These are phyloP conservation scores for Pelusios castaneus DNA, from an alignment of 2,113 vertebrate species.

Conservation along the genomic window DNA sequence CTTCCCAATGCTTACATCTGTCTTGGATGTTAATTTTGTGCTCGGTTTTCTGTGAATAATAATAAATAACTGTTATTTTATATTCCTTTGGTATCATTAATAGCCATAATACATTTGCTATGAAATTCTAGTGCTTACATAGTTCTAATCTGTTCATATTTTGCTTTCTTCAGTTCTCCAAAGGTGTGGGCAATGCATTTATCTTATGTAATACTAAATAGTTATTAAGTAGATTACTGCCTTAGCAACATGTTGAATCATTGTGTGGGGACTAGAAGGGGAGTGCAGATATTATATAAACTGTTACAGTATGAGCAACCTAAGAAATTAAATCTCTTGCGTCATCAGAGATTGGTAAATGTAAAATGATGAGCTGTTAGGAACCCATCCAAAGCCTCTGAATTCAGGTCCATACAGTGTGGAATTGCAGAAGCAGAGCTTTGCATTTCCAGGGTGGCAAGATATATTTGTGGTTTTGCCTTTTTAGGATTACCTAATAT, in stretches of 20 bases:
- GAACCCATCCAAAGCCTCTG: background rate
- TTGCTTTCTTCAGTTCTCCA: background rate
- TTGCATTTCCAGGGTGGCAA: background rate
- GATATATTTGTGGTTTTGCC: background rate
- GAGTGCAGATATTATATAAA: background rate
- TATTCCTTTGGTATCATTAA: background rate
- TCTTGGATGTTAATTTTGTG: background rate
- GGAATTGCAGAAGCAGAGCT: background rate
- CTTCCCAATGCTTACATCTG: background rate
- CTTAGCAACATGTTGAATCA: background rate
- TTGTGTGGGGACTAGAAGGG: background rate
- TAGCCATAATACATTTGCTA: background rate
- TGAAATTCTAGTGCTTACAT: background rate
- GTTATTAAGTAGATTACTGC: background rate
- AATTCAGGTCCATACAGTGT: background rate
- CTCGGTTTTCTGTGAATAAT: background rate
- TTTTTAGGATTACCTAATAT: background rate
- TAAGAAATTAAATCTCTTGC: background rate
- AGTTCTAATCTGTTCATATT: background rate
- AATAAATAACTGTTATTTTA: background rate
- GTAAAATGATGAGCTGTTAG: background rate
- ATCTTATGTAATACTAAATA: background rate
- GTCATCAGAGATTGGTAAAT: background rate
- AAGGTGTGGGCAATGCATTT: background rate
- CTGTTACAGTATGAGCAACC: background rate